Conservation (phyloP, 2,888 invertebrate species). For the Dasypogon diadema region DNA sequence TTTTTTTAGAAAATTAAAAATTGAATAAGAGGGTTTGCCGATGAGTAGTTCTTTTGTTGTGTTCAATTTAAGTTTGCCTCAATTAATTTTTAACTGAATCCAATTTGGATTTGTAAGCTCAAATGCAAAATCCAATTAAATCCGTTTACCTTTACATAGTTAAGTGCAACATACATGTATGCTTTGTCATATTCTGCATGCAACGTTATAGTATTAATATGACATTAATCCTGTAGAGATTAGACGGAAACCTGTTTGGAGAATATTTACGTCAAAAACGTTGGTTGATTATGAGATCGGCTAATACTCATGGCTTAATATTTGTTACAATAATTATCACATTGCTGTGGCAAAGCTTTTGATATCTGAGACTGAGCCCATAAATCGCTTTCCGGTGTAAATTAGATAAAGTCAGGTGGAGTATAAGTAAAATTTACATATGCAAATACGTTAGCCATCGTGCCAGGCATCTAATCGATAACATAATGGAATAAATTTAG, state of each 20-base stretch:
- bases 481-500: slow-evolving; percentile 46
- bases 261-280: slow-evolving; percentile 41
- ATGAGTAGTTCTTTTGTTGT: too few species aligned
- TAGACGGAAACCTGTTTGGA: slow-evolving; percentile 36
- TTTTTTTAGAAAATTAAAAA: too few species aligned
- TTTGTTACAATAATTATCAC: slow-evolving; percentile 48
- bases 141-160: not conserved
- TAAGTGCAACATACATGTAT: not conserved
- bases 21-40: too few species aligned
- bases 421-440: slow-evolving; percentile 49
- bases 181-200: not conserved
- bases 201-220: slow-evolving; percentile 24
- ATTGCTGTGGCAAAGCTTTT: slow-evolving; percentile 43
- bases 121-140: not conserved
- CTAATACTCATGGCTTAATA: slow-evolving; percentile 48
- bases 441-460: slow-evolving; percentile 47
- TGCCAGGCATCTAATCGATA: slow-evolving; percentile 44
- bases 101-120: not conserved
- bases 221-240: slow-evolving; percentile 45
- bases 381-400: slow-evolving; percentile 49
- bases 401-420: slow-evolving; percentile 45
- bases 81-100: too few species aligned
- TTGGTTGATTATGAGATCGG: too few species aligned
- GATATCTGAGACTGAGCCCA: slow-evolving; percentile 36
- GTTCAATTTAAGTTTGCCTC: too few species aligned